A percentile compares a stretch with the other conserved stretches of the same genome.
These are phyloP conservation scores for Gryllus bimaculatus DNA, from an alignment of 1,140 invertebrate species.

Conservation along the genomic window DNA sequence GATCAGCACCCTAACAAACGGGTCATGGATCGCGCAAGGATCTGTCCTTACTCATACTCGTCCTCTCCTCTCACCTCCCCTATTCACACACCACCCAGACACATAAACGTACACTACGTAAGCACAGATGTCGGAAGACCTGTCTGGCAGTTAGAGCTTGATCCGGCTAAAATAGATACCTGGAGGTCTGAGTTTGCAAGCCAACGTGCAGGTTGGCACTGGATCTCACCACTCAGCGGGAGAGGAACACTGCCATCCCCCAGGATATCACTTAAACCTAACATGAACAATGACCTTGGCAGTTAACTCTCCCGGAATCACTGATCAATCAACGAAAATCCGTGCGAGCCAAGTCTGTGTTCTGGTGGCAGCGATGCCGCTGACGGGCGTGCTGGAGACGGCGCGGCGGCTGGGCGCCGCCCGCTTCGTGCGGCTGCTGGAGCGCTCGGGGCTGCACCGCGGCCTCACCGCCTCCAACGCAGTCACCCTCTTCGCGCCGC, in stretches of 20 bases:
- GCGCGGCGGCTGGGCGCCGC: conserved; percentile 38
- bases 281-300: neutral
- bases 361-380: conserved; percentile 36
- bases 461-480: conserved; percentile 33
- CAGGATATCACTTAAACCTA: neutral
- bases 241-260: too few relatives aligned
- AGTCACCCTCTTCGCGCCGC: conserved; percentile 44
- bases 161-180: neutral
- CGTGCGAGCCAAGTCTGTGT: neutral
- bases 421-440: conserved; percentile 36
- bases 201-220: too few relatives aligned
- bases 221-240: too few relatives aligned
- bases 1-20: too few relatives aligned
- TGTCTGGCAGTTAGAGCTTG: neutral
- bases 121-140: too few relatives aligned
- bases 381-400: conserved; percentile 40
- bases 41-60: too few relatives aligned
- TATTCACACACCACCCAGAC: too few relatives aligned
- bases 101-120: too few relatives aligned
- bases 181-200: neutral
- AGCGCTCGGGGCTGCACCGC: conserved; percentile 34
- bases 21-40: too few relatives aligned
- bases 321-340: neutral
- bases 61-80: too few relatives aligned
- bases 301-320: neutral